phyloP scores from a whole-genome alignment of 1,140 invertebrate species.

The Cryptotermes secundus region DNA sequence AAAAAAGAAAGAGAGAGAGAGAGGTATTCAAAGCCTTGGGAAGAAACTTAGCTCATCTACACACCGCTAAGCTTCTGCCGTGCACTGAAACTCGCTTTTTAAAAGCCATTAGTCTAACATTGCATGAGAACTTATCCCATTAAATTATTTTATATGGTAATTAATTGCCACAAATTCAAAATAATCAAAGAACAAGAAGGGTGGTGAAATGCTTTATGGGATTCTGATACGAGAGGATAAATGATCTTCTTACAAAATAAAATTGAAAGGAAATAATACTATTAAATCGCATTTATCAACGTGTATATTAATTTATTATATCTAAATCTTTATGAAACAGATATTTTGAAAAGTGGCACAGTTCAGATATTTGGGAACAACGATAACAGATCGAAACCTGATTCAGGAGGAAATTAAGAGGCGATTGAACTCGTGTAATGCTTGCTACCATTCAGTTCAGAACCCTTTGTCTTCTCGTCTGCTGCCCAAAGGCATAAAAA shows the following conservation, averaged over 20 bases:
- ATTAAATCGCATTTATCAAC: too few relatives aligned
- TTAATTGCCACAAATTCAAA: constrained; percentile 7
- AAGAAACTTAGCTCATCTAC: constrained; percentile 13
- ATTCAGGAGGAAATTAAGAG: too few relatives aligned
- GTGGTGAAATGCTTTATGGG: neutral
- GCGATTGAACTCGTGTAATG: too few relatives aligned
- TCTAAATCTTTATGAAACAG: too few relatives aligned
- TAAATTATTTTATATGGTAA: constrained; percentile 19
- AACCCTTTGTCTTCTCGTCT: too few relatives aligned
- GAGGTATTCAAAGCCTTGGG: neutral
- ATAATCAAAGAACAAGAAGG: neutral
- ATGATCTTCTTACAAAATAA: neutral
- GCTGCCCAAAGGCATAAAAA: too few relatives aligned
- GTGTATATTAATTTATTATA: too few relatives aligned
- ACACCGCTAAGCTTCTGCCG: neutral
- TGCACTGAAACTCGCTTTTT: neutral
- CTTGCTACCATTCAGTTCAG: too few relatives aligned
- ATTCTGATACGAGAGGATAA: neutral
- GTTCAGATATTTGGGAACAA: too few relatives aligned
- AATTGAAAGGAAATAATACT: too few relatives aligned
- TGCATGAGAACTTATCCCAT: constrained; percentile 1
- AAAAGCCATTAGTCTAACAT: constrained; percentile 12
- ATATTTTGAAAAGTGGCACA: too few relatives aligned
- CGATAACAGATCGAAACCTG: too few relatives aligned
- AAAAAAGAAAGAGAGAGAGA: neutral